Conservation (phyloP, 2,888 invertebrate species). For the Phaedon cochleariae region DNA sequence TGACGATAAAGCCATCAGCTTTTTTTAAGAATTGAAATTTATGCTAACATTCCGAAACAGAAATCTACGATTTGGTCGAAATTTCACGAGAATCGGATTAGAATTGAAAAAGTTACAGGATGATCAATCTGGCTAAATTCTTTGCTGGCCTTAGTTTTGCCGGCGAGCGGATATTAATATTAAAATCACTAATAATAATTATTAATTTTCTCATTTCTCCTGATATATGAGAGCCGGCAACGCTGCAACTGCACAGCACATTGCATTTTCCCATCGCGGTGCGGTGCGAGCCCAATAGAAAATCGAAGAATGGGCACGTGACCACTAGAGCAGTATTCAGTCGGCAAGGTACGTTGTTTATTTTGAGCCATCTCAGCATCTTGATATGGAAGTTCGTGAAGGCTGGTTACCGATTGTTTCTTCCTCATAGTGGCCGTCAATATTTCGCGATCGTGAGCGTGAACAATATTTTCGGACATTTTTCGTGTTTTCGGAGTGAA, state of each 20-base stretch:
- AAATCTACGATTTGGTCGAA: no score
- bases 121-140: no score
- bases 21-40: no score
- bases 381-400: conserved; percentile 35
- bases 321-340: conserved; percentile 41
- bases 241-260: conserved; percentile 23
- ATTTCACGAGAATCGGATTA: no score
- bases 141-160: no score
- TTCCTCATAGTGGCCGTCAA: conserved; percentile 25
- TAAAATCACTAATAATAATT: no score
- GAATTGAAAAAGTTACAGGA: no score
- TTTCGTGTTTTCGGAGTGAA: conserved; percentile 2
- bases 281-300: conserved; percentile 30
- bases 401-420: conserved; percentile 24
- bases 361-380: conserved; percentile 51
- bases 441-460: conserved; percentile 19
- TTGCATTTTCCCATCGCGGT: conserved; percentile 40
- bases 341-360: conserved; percentile 48
- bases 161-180: no score
- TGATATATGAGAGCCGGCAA: conserved; percentile 9
- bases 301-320: conserved; percentile 41
- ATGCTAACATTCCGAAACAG: no score
- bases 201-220: neutral
- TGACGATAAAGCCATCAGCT: no score
- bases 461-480: neutral